Conservation (phyloP, 1,140 invertebrate genomes). For the Conus ventricosus region DNA sequence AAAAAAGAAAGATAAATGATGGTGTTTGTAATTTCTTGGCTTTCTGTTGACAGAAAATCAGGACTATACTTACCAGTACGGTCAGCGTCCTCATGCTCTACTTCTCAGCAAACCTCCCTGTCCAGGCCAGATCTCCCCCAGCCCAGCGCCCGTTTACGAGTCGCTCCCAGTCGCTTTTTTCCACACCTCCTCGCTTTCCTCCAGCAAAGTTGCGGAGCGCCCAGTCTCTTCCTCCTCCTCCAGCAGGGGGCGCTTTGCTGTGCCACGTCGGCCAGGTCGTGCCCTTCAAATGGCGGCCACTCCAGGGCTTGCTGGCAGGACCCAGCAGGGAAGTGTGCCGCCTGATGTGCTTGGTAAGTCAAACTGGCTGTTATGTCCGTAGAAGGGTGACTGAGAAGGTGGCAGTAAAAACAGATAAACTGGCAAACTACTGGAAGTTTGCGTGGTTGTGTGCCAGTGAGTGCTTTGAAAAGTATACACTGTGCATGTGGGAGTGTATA, state of each 20-base stretch:
- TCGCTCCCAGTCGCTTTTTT: constrained; percentile 2
- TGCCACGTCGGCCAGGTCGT: neutral
- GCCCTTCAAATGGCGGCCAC: neutral
- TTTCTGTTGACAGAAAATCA: neutral
- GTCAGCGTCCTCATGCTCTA: neutral
- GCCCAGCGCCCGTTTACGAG: too few relatives aligned
- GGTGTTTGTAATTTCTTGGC: too few relatives aligned
- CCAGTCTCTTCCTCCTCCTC: neutral
- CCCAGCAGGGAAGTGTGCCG: neutral
- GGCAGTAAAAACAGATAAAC: too few relatives aligned
- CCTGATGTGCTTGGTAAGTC: neutral
- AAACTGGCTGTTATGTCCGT: too few relatives aligned
- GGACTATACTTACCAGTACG: neutral
- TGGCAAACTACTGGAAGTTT: too few relatives aligned
- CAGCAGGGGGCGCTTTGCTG: neutral
- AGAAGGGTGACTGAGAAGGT: too few relatives aligned
- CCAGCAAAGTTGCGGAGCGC: neutral
- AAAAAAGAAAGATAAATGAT: too few relatives aligned
- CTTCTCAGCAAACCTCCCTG: neutral
- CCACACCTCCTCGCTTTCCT: neutral
- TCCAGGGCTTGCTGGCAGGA: neutral
- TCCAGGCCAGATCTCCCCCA: neutral
- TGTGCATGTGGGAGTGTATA: too few relatives aligned
- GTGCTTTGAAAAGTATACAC: too few relatives aligned
- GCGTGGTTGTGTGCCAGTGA: too few relatives aligned